Base-by-base conservation (phyloP, 2,888 invertebrate genomes). In the Lycocerus yunnanus region DNA sequence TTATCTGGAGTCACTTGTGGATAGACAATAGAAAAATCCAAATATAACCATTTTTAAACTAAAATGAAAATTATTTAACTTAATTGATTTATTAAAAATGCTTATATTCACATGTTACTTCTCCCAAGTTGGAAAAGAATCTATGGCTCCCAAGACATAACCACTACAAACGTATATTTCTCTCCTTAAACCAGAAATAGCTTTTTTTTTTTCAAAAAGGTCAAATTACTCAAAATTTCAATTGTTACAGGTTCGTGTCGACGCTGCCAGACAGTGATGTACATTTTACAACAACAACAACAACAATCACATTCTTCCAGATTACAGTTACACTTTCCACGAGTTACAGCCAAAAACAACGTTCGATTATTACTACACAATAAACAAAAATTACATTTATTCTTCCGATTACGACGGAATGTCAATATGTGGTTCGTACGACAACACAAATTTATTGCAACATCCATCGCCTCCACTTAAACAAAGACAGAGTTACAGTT, bases 301-400 rank as follows among this genome's bases (percentile, higher is more conserved):
- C 24, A 83, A 83, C 77, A 82, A 82, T 79, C 82, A 82, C 79
- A 84, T 83, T 74, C 77, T 77, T 71, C 80, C 83, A 15, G 84
- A 84, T 18, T 83, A 82, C 74, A 80, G 83, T 1, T 86, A 86
- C 78, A 85, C 83, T 14, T 76, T 86, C 13, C 84, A 85, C 81
- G 84, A 88, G 85, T 82, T 88, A 81, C 82, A 88, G 84, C 83
- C 88, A 82, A 82, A 88, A 87, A 81, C 84, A 85, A 66, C 87
- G 84, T 58, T 85, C 85, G 77, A 87, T 86, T 71, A 88, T 86
- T 84, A 88, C 85, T 84, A 89, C 85, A 78, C 86, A 85, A 77
- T 87, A 84, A 78, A 86, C 83, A 80, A 88, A 75, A 78, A 82
- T 67, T 75, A 80, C 27, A 58, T 82, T 14, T 81, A 82, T 74